Evolutionary conservation across 2,797 vertebrate species (phyloP).

Genomic region (Sebastes miniatus): DNA sequence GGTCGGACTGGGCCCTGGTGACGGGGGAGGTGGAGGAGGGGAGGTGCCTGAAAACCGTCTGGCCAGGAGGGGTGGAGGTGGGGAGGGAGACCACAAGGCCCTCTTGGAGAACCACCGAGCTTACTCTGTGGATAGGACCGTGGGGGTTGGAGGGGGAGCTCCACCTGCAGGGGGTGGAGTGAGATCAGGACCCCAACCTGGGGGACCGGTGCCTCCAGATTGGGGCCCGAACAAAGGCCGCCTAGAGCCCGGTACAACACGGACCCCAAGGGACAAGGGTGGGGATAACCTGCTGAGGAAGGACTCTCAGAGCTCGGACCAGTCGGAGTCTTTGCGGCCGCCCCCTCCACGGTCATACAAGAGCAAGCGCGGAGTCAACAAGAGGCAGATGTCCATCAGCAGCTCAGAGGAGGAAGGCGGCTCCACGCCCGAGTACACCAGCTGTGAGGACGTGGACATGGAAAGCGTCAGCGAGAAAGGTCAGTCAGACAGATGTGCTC

Average conservation of each 20-base stretch:
- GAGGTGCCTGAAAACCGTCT: constrained; percentile 85
- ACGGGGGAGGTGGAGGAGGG: constrained; percentile 76
- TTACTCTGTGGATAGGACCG: constrained; percentile 89
- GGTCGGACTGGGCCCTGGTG: constrained; percentile 84
- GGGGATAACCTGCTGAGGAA: constrained; percentile 93
- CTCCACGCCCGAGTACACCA: constrained; percentile 98
- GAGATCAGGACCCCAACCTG: constrained; percentile 80
- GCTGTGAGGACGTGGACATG: constrained; percentile 98
- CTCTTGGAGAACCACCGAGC: constrained; percentile 86
- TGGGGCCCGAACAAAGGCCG: constrained; percentile 88
- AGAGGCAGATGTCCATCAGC: constrained; percentile 98
- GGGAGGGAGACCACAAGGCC: constrained; percentile 82
- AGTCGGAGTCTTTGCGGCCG: constrained; percentile 94
- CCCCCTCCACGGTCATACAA: constrained; percentile 94
- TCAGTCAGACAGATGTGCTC: constrained; percentile 75
- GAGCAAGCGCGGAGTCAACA: constrained; percentile 90
- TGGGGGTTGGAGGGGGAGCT: constrained; percentile 74
- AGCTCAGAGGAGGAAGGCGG: constrained; percentile 99
- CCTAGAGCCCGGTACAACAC: constrained; percentile 85
- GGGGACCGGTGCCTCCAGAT: constrained; percentile 69
- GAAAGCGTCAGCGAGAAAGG: constrained; percentile 99
- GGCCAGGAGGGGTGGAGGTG: constrained; percentile 81
- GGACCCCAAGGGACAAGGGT: constrained; percentile 90
- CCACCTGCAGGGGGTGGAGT: constrained; percentile 79
- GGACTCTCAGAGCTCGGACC: constrained; percentile 97